Evolutionary conservation across 2,888 invertebrate genomes (phyloP), one percentile per base, ranked within the genome.

Genomic region (Meta bourneti): DNA sequence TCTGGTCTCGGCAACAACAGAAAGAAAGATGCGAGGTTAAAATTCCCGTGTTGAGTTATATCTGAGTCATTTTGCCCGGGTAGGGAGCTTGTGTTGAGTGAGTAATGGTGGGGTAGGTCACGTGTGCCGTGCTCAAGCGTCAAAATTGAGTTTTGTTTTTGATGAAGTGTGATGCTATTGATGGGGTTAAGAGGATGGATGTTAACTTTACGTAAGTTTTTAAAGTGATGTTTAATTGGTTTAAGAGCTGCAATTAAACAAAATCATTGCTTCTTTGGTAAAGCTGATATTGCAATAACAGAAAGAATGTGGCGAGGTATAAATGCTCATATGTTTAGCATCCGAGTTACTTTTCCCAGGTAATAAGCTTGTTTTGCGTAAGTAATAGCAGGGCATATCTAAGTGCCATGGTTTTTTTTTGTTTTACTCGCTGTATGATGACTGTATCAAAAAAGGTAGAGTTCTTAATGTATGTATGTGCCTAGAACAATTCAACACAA

Each of bases 311-410:
- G n/a, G n/a, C 49, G 13, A 54, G 80, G 80, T 61, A 20, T 19
- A 80, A 80, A 80, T 80, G 61, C 52, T 51, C 78, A 51, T 78
- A 61, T 61, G 80, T 61, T 80, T n/a, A n/a, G n/a, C 52, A 54
- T 20, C 54, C 16, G 19, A 61, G 20, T 8, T 13, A 61, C 61
- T 61, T 80, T 80, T 20, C 80, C 61, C 20, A 34, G 80, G 80
- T 80, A 80, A 54, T 11, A 13, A n/a, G n/a, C 6, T n/a, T 11
- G 6, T n/a, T 20, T 13, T 48, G 48, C 7, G 61, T 80, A 61
- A 80, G 80, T 80, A 61, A 80, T 80, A 16, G 77, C n/a, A n/a
- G 51, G 51, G 77, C 7, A 49, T 7, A n/a, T 77, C 13, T 49
- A 49, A 49, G 49, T 77, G 34, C 20, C 34, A 6, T 75, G 75